Base-by-base conservation (phyloP, 2,888 invertebrate species). In the Watsonalla cultraria region DNA sequence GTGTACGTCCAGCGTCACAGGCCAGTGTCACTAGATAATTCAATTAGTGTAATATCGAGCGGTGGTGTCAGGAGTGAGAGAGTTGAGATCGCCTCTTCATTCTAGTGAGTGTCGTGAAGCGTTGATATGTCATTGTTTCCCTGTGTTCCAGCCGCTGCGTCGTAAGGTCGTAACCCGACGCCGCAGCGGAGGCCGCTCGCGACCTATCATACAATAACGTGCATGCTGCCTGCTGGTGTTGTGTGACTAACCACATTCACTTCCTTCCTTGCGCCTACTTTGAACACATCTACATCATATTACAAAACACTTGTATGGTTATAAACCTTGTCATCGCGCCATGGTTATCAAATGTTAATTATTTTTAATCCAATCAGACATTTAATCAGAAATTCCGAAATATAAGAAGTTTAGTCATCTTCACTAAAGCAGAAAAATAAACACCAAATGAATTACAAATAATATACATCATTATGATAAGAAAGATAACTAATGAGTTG, bases 71-170 rank as follows among this genome's bases (percentile, higher is more conserved):
- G 24, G 24, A 24, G 24, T 24, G 24, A 24, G 24, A 24, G 24
- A 24, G 37, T 37, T 4, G 7, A 37, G 37, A 37, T 8, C 37
- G 37, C 8, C 5, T 7, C 37, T 2, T 1, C 8, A 37, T 56
- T 52, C 15, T 13, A 34, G 33, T 37, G 37, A 13, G 15, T 39
- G 54, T 52, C 57, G 61, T 60, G 59, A 62, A 57, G 62, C 64
- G 64, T 56, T 64, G 61, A 54, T 60, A 59, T 58, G 61, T 54
- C 56, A 63, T 65, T 64, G 67, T 72, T 68, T 66, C 58, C 60
- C 65, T 55, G 64, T 62, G 61, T 60, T 57, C 51, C 58, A 57
- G 11, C 24, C 24, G 24, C 24, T 33, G 15, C 53, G 55, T 24
- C 54, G 60, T 53, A 39, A 58, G 55, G 56, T 51, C 51, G 70